Evolutionary conservation across 2,888 invertebrate genomes (phyloP).

Genomic region (Julus scanicus): DNA sequence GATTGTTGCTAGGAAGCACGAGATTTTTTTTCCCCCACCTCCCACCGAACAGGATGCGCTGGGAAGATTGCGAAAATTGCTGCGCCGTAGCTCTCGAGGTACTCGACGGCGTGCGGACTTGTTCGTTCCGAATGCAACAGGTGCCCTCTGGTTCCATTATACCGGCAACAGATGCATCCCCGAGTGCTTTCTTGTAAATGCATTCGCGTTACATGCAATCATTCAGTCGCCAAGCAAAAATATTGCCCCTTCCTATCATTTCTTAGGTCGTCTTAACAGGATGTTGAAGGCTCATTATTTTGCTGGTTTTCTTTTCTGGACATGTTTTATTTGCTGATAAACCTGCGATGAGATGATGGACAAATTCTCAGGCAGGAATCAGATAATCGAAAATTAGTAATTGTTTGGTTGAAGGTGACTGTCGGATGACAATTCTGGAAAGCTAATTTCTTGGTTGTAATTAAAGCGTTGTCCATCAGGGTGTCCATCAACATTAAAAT

Average conservation of each 20-base stretch:
- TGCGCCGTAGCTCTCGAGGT: conserved; percentile 20
- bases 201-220: neutral
- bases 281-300: neutral
- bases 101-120: neutral
- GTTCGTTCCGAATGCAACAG: conserved; percentile 44
- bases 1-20: conserved; percentile 48
- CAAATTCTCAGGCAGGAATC: too few species aligned
- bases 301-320: too few species aligned
- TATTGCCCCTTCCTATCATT: neutral
- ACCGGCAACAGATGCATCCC: neutral
- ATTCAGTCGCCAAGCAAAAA: conserved; percentile 1
- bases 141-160: neutral
- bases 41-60: conserved; percentile 34
- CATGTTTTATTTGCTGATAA: too few species aligned
- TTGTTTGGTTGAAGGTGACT: too few species aligned
- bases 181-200: conserved; percentile 4
- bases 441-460: too few species aligned
- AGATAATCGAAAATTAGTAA: too few species aligned
- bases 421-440: too few species aligned
- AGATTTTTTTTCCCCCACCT: conserved; percentile 27
- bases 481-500: too few species aligned
- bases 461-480: too few species aligned
- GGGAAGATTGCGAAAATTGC: conserved; percentile 38
- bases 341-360: too few species aligned
- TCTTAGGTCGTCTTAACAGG: neutral